Base-by-base conservation (phyloP, 2,113 vertebrate species). In the Odontesthes bonariensis region DNA sequence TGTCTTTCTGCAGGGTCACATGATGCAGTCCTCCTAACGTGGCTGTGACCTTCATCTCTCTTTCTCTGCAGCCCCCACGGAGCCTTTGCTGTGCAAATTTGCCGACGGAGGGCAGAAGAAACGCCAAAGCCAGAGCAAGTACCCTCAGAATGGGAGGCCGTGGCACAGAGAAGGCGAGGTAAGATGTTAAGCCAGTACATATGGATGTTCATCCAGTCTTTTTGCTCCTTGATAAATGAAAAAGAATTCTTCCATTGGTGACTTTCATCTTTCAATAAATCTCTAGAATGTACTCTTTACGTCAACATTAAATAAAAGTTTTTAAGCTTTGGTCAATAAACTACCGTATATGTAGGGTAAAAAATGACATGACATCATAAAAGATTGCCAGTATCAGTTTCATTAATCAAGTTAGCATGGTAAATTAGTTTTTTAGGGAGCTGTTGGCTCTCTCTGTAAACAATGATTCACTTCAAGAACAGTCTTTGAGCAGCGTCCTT, bases 31-130 rank as follows among this genome's bases (percentile, higher is more conserved):
- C 40, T 85, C 53, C 64, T 84, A 74, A 86, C 59, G 11, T 67
- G 19, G 46, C 68, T 73, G 69, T 85, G 63, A 86, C 61, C 57
- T 84, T 53, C 77, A 61, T 32, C 82, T 93, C 86, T 33, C 81
- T 93, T 85, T 95, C 93, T 92, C 94, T 88, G 57, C 95, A 98
- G 97, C 96, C 87, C 97, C 97, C 91, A 96, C 92, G 77, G 97
- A 98, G 93, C 97, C 97, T 93, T 95, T 98, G 94, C 96, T 98
- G 95, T 98, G 97, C 94, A 98, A 98, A 95, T 98, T 98, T 88
- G 97, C 97, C 55, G 97, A 98, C 75, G 97, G 97, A 94, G 97
- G 97, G 85, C 97, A 98, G 92, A 98, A 98, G 94, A 98, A 98
- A 93, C 90, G 97, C 61, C 97, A 98, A 94, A 97, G 97, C 94